Conservation (phyloP, 2,888 invertebrate genomes). For the Dexiosoma caninum region DNA sequence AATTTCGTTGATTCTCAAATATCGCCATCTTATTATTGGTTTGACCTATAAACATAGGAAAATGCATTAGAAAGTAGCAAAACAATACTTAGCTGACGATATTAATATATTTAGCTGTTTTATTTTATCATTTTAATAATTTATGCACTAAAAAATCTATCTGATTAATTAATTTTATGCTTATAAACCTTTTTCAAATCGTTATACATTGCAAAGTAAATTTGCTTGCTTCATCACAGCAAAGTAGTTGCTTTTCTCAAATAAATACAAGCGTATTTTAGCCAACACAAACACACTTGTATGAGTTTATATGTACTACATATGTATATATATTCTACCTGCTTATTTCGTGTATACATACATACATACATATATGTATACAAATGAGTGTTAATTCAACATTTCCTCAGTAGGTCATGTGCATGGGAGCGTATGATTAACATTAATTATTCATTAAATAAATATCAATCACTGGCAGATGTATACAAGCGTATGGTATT, state of each 20-base stretch:
- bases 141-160: too few species aligned
- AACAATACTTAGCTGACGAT: too few species aligned
- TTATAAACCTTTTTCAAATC: too few species aligned
- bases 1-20: too few species aligned
- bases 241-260: neutral
- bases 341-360: neutral
- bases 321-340: too few species aligned
- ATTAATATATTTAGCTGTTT: too few species aligned
- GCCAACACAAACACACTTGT: neutral
- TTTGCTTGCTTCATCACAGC: neutral
- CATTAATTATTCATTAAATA: constrained; percentile 29
- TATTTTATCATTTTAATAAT: neutral
- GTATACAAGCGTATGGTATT: too few species aligned
- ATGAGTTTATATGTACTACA: neutral
- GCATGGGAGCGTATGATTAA: constrained; percentile 40
- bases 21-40: too few species aligned
- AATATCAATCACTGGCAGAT: constrained; percentile 32
- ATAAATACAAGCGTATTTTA: neutral
- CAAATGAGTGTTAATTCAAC: neutral
- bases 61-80: too few species aligned
- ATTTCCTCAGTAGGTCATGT: neutral
- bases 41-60: too few species aligned
- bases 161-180: too few species aligned
- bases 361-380: neutral
- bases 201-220: neutral